A percentile compares a stretch with the other conserved stretches of the same genome.
Evolutionary conservation across 2,888 invertebrate genomes (phyloP).

Genomic region (Cordilura impudica): DNA sequence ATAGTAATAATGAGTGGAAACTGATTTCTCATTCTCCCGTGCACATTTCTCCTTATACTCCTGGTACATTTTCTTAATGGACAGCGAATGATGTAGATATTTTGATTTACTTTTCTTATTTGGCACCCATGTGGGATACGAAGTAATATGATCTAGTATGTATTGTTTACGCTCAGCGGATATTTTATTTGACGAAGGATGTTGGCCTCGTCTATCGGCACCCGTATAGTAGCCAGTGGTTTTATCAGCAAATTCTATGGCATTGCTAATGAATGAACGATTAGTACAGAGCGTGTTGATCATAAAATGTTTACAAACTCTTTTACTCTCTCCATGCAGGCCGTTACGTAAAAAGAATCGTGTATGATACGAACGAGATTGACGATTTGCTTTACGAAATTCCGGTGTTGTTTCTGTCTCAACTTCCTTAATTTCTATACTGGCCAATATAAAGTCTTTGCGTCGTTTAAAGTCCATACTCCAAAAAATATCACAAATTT

Average conservation of each 20-base stretch:
- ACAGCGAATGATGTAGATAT: slow-evolving; percentile 60
- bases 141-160: slow-evolving; percentile 56
- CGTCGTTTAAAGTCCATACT: slow-evolving; percentile 61
- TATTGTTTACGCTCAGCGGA: slow-evolving; percentile 42
- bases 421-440: slow-evolving; percentile 55
- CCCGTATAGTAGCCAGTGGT: slow-evolving; percentile 62
- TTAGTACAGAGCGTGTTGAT: slow-evolving; percentile 54
- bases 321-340: slow-evolving; percentile 57
- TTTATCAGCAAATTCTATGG: slow-evolving; percentile 58
- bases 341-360: slow-evolving; percentile 58
- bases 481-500: slow-evolving; percentile 62
- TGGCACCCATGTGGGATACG: slow-evolving; percentile 64
- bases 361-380: slow-evolving; percentile 54
- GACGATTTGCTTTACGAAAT: slow-evolving; percentile 60
- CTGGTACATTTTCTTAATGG: slow-evolving; percentile 59
- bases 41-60: slow-evolving; percentile 61
- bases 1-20: slow-evolving; percentile 56
- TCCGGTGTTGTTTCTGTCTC: slow-evolving; percentile 37
- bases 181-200: slow-evolving; percentile 52
- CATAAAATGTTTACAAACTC: slow-evolving; percentile 63
- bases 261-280: slow-evolving; percentile 58
- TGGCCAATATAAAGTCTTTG: slow-evolving; percentile 61
- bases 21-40: slow-evolving; percentile 38
- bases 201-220: slow-evolving; percentile 47
- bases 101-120: slow-evolving; percentile 61